phyloP scores from a whole-genome alignment of 2,888 invertebrate species.

The Scrobipalpa atriplicella region DNA sequence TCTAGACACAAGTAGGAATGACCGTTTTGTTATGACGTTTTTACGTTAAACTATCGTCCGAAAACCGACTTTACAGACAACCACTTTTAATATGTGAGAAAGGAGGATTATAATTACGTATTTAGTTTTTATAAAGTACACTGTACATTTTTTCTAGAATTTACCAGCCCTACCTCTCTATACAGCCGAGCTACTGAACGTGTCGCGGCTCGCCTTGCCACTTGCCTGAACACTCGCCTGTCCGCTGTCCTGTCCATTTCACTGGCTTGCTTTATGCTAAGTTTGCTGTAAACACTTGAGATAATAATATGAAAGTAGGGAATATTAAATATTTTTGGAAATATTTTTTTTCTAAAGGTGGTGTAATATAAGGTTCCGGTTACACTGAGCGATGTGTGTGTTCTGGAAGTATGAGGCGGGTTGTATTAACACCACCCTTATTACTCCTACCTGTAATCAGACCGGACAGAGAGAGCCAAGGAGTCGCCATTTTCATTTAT shows the following conservation, averaged over 20 bases:
- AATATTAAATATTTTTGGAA: background rate
- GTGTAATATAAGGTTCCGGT: background rate
- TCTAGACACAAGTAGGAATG: too few species aligned
- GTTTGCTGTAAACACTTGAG: conserved; percentile 4
- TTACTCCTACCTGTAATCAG: conserved; percentile 26
- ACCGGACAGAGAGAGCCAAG: background rate
- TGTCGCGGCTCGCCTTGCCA: conserved; percentile 12
- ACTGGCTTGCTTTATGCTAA: conserved; percentile 1
- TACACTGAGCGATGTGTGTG: conserved; percentile 16
- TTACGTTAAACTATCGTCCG: too few species aligned
- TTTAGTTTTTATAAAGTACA: too few species aligned
- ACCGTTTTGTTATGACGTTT: too few species aligned
- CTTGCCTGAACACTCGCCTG: background rate
- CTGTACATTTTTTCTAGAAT: too few species aligned
- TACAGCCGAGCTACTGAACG: background rate
- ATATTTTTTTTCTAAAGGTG: background rate
- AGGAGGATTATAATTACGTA: too few species aligned
- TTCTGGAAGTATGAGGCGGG: conserved; percentile 11
- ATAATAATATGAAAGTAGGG: background rate
- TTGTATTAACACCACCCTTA: conserved; percentile 27
- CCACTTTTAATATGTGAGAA: too few species aligned
- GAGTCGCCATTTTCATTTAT: background rate
- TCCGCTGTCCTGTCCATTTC: background rate
- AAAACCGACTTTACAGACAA: too few species aligned
- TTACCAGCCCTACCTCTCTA: background rate